phyloP scores from a whole-genome alignment of 2,113 vertebrate species.

The Anseranas semipalmata region DNA sequence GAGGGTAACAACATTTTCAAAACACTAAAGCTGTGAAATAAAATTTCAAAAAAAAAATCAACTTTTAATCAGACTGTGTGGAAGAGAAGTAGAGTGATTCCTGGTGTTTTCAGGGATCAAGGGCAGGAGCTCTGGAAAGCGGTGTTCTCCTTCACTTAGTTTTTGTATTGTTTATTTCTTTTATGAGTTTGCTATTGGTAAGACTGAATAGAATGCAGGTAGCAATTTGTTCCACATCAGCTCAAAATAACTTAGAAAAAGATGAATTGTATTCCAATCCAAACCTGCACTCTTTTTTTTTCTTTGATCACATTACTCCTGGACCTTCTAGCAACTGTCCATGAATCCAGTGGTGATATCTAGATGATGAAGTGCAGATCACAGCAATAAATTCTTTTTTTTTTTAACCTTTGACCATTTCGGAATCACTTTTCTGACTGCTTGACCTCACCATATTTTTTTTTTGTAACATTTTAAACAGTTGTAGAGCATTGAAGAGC shows the following conservation, averaged over 20 bases:
- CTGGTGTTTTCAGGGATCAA: not conserved
- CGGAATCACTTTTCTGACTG: not conserved
- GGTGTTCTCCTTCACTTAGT: not conserved
- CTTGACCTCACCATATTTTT: not conserved
- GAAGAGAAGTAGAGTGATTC: not conserved
- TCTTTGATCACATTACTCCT: not conserved
- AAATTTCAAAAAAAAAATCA: not conserved
- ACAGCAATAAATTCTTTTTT: not conserved
- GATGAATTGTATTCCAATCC: not conserved
- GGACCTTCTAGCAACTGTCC: not conserved
- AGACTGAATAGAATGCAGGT: not conserved
- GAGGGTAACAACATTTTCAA: slow-evolving; percentile 16
- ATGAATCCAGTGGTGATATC: not conserved
- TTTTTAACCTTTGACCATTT: not conserved
- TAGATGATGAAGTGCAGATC: not conserved
- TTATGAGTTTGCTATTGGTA: not conserved
- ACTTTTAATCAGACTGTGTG: not conserved
- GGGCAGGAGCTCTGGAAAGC: not conserved
- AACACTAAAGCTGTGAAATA: slow-evolving; percentile 22
- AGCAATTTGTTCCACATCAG: not conserved
- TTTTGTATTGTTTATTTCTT: not conserved
- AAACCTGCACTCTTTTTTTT: not conserved
- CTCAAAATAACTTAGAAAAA: not conserved
- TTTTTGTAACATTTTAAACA: not conserved
- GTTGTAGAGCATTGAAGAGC: not conserved